Evolutionary conservation across 2,888 invertebrate species (phyloP), one percentile per base, ranked within the genome.

Genomic region (Autographa gamma): DNA sequence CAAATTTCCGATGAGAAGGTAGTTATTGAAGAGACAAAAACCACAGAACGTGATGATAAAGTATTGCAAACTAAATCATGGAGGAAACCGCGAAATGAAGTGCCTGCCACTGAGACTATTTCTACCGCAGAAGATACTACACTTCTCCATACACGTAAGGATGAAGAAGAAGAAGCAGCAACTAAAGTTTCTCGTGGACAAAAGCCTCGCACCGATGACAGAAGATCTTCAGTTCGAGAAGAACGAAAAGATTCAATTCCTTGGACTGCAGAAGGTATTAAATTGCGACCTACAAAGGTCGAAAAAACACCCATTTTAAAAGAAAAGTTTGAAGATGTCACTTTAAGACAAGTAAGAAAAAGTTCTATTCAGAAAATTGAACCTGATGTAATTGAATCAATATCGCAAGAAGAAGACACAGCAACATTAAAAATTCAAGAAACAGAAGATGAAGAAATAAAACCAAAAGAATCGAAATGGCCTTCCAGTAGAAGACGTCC

Each of bases 191-290:
- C 66, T 16, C 68, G 74, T 19, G 74, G 83, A 83, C 77, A 76
- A 67, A 89, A 84, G 73, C 67, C 74, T 18, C 76, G 77, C 4
- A 48, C 59, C 13, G 88, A 88, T 43, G 89, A 88, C 7, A 85
- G 67, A 18, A 80, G 73, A 73, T 63, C 75, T 38, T 76, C 65
- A 60, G 62, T 73, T 19, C 74, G 74, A 65, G 87, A 88, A 71
- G 90, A 91, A 69, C 87, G 83, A 73, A 89, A 87, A 85, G 93
- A 90, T 93, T 91, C 87, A 79, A 93, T 86, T 87, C 96, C 87
- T 66, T 96, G 88, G 96, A 97, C 96, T 4, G 96, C 97, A 84
- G 97, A 97, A 90, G 96, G 96, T 78, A 95, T 97, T 16, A 95
- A 96, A 83, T 86, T 97, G 78, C 95, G 96, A 81, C 97, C 97